Evolutionary conservation across 2,797 vertebrate genomes (phyloP), one percentile per base, ranked within the genome.

Genomic region (Oceanodroma leucorhoa): DNA sequence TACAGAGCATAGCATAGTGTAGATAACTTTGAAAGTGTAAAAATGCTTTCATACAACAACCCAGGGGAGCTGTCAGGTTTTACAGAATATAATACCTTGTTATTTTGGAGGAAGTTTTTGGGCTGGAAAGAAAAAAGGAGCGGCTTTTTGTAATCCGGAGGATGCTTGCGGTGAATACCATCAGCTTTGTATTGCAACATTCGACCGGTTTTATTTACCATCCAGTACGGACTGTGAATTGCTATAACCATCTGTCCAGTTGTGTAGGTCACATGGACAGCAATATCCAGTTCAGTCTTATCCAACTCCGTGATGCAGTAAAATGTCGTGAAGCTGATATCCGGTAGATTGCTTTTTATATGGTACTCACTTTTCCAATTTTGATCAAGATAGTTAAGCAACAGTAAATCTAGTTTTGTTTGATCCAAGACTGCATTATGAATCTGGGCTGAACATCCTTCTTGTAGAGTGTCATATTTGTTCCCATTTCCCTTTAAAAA

Each of bases 91-190:
- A 91, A 45, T 97, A 99, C 99, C 99, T 99, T 99, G 95, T 99
- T 99, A 97, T 99, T 99, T 94, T 98, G 98, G 81, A 99, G 97
- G 96, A 99, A 99, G 97, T 99, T 97, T 64, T 98, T 99, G 43
- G 99, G 99, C 73, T 99, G 99, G 96, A 99, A 99, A 89, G 99
- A 99, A 97, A 99, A 99, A 36, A 99, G 99, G 72, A 99, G 98
- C 0, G 99, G 99, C 96, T 98, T 99, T 94, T 99, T 98, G 62
- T 99, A 99, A 95, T 99, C 98, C 75, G 98, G 98, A 21, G 99
- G 98, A 96, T 99, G 99, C 92, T 99, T 99, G 93, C 99, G 98
- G 95, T 99, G 99, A 97, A 99, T 98, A 87, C 99, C 99, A 86
- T 99, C 99, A 7, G 99, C 99, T 97, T 99, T 99, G 97, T 99